Evolutionary conservation across 37 sponge, comb jelly and placozoan species (phyloP), one percentile per base, ranked within the genome.

Genomic region (Amphimedon queenslandica): DNA sequence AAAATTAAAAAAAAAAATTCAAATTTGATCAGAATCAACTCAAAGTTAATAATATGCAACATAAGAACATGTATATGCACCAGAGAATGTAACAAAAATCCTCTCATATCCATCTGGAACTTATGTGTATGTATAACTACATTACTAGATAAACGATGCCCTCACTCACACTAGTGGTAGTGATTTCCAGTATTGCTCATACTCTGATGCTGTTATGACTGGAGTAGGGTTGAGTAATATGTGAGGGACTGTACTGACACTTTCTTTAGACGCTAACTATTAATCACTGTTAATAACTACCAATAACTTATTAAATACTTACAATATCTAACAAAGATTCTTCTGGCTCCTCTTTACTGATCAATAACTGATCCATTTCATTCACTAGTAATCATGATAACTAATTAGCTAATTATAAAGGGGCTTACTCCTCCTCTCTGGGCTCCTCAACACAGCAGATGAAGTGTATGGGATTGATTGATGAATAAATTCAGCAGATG

Each of bases 161-260:
- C n/a, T n/a, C n/a, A n/a, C 74, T 69, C 38, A 93, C 94, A 40
- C 64, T 16, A 51, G 31, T 10, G 53, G 23, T 75, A 96, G 76
- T 32, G 56, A 40, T 23, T 76, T 33, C 96, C 96, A 96, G 58
- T 76, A 78, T 41, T 76, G 72, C 67, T 96, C 93, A 79, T 93
- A 96, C 63, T 88, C 90, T 28, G 74, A 71, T 20, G 96, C 76
- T 61, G 78, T 61, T 24, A 96, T 65, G 47, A 71, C 39, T 21
- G 96, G 77, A 0, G 41, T 70, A 1, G 84, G 84, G 57, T 86
- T 81, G 32, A 96, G 84, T 0, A 83, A 71, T 28, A 96, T 83
- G 36, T 69, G 37, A 24, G 88, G 90, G 24, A 60, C 61, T n/a
- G 21, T n/a, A n/a, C 28, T 60, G 27, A 13, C 61, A 60, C 5